These are phyloP conservation scores for Reticulitermes lucifugus DNA, from an alignment of 2,888 invertebrate genomes.

Conservation along the genomic window DNA sequence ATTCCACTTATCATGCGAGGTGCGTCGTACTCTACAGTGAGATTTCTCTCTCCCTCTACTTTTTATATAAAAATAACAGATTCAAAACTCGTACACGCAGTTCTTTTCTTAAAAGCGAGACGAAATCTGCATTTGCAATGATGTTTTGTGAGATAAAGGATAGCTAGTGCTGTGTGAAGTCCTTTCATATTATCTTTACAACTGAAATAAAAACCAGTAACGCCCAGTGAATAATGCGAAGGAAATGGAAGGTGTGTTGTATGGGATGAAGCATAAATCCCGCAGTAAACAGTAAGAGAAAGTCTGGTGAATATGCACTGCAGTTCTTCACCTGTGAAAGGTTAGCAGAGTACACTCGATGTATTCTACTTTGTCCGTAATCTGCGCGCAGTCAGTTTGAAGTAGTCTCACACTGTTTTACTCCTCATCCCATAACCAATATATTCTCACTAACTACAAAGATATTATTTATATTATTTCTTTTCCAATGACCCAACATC, in stretches of 20 bases:
- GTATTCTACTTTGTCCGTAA: too few relatives aligned
- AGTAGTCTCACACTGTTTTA: too few relatives aligned
- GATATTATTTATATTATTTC: too few relatives aligned
- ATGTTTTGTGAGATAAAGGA: constrained; percentile 25
- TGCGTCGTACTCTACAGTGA: too few relatives aligned
- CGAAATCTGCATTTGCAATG: constrained; percentile 18
- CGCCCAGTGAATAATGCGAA: not conserved
- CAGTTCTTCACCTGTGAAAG: not conserved
- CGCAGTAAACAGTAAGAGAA: not conserved
- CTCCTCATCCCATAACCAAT: too few relatives aligned
- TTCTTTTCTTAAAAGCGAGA: constrained; percentile 16
- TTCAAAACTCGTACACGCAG: not conserved
- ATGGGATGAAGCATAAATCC: not conserved
- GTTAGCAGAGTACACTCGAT: not conserved
- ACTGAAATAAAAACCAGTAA: not conserved
- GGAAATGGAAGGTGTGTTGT: not conserved
- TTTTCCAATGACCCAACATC: too few relatives aligned
- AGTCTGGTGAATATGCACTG: not conserved
- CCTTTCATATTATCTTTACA: not conserved
- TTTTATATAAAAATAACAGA: not conserved
- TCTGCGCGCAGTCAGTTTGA: too few relatives aligned
- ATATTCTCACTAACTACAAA: too few relatives aligned
- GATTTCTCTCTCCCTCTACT: not conserved
- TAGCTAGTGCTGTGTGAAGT: not conserved
- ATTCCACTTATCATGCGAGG: too few relatives aligned